These are phyloP conservation scores for Cyprinodon variegatus DNA, from an alignment of 2,113 vertebrate genomes.

Conservation along the genomic window DNA sequence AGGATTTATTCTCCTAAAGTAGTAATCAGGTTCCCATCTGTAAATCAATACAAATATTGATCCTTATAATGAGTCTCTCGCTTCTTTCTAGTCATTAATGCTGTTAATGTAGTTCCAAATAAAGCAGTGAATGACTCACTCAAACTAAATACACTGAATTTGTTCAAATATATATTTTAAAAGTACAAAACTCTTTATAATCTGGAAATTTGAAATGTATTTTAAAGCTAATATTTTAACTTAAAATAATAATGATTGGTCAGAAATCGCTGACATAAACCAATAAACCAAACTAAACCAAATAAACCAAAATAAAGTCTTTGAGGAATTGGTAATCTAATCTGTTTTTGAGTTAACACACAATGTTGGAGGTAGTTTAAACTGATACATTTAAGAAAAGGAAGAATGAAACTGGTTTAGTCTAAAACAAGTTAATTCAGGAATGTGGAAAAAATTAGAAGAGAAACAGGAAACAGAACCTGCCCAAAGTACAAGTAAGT, in stretches of 20 bases:
- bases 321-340: too few relatives aligned
- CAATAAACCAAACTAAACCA: too few relatives aligned
- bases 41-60: not conserved
- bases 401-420: too few relatives aligned
- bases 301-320: too few relatives aligned
- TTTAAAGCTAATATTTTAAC: not conserved
- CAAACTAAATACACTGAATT: not conserved
- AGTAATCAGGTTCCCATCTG: slow-evolving; percentile 2
- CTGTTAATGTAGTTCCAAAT: not conserved
- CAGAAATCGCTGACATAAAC: not conserved
- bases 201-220: not conserved
- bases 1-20: not conserved
- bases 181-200: not conserved
- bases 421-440: too few relatives aligned
- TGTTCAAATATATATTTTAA: not conserved
- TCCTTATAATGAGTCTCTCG: not conserved
- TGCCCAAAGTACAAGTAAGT: too few relatives aligned
- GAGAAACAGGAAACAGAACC: too few relatives aligned
- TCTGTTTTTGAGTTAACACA: too few relatives aligned
- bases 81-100: not conserved
- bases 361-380: too few relatives aligned
- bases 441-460: too few relatives aligned
- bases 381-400: too few relatives aligned
- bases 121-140: not conserved
- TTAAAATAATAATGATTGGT: not conserved